Percentiles rank a stretch among this genome's conserved stretches.
Conservation (phyloP, 2,888 invertebrate genomes). For the Andrena minutula region DNA sequence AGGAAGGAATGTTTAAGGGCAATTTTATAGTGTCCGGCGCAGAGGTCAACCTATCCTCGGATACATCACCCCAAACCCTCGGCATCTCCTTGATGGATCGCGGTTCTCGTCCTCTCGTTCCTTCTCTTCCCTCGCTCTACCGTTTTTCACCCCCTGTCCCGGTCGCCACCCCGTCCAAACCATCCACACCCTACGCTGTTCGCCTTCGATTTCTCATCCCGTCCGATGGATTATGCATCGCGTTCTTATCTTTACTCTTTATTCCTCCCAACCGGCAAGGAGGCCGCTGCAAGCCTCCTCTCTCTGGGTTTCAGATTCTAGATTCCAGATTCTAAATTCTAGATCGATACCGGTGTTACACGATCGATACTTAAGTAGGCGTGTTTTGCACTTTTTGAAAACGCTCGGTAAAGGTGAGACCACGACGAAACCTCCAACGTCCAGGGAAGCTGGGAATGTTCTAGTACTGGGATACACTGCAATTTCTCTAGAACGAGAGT, state of each 20-base stretch:
- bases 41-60: slow-evolving; percentile 80
- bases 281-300: background rate
- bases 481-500: slow-evolving; percentile 70
- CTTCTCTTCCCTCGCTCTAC: slow-evolving; percentile 48
- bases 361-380: background rate
- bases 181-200: slow-evolving; percentile 52
- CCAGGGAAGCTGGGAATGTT: background rate
- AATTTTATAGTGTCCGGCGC: slow-evolving; percentile 82
- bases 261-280: background rate
- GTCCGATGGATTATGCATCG: slow-evolving; percentile 70
- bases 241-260: slow-evolving; percentile 54
- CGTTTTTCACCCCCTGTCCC: slow-evolving; percentile 28
- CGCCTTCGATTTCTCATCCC: slow-evolving; percentile 74
- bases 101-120: slow-evolving; percentile 56
- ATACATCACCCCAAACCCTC: slow-evolving; percentile 79
- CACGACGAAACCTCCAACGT: background rate
- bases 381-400: background rate
- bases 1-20: slow-evolving; percentile 80
- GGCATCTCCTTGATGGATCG: slow-evolving; percentile 78
- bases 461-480: slow-evolving; percentile 47
- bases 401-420: background rate
- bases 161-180: slow-evolving; percentile 11
- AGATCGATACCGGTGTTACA: background rate
- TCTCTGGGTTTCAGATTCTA: no score
- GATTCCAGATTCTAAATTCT: no score